Evolutionary conservation across 2,113 vertebrate genomes (phyloP).

Genomic region (Sialia sialis): DNA sequence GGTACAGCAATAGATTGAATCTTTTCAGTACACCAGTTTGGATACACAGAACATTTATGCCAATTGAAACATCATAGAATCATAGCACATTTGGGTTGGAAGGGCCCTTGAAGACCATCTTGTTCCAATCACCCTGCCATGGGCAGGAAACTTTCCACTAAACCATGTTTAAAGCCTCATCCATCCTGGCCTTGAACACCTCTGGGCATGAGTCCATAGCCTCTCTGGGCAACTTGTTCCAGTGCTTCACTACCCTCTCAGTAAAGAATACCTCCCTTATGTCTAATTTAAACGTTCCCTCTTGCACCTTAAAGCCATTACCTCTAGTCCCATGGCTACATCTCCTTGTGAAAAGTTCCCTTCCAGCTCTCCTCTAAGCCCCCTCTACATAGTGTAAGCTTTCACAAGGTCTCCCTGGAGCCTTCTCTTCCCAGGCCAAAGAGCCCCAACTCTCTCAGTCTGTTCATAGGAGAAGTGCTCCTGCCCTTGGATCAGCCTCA

Average conservation of each 20-base stretch:
- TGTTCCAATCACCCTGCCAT: not conserved
- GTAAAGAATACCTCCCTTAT: not conserved
- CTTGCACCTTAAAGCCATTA: not conserved
- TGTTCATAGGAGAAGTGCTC: not conserved
- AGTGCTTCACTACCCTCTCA: not conserved
- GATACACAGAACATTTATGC: not conserved
- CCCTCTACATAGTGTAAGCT: not conserved
- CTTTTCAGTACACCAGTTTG: not conserved
- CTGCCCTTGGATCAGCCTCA: not conserved
- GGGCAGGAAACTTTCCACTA: not conserved
- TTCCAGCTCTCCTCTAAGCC: not conserved
- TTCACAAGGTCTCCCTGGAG: not conserved
- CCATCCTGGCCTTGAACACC: not conserved
- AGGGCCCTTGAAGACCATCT: not conserved
- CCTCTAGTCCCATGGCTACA: not conserved
- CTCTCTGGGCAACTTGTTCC: not conserved
- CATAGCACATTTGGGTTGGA: not conserved
- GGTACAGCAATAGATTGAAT: not conserved
- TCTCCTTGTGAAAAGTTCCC: not conserved
- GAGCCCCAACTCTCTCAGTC: not conserved
- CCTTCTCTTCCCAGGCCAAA: not conserved
- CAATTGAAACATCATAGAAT: not conserved
- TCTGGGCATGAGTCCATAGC: not conserved
- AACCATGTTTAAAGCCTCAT: not conserved
- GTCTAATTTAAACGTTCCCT: accelerated